Evolutionary conservation across 2,113 vertebrate species (phyloP), one percentile per base, ranked within the genome.

Genomic region (Spermophilus dauricus): DNA sequence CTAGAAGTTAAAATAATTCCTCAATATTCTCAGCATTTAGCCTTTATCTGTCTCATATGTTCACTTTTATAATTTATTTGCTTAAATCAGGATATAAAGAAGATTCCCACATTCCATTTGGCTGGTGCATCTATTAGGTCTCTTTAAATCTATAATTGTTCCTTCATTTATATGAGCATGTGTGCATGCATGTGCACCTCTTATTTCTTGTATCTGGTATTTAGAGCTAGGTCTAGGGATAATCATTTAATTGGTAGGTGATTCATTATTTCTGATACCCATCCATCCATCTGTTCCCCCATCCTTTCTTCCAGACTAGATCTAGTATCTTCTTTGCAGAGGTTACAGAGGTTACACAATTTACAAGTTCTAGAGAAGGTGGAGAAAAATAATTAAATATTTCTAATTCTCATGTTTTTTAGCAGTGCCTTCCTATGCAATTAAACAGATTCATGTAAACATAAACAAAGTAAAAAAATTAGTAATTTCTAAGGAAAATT

Each of bases 301-400:
- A 91, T 20, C 20, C 42, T 30, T 34, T 14, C 20, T 39, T 48
- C 37, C 22, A 83, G 14, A 70, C 13, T 73, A 69, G 24, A 89
- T 48, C 10, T 34, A 10, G 18, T 42, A 72, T 8, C 4, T 69
- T n/a, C 34, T 73, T 32, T 34, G 1, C 22, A 16, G 53, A 73
- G 2, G 34, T 39, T 77, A 73, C 12, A 34, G 22, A 90, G 12
- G 26, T 13, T 56, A 67, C 10, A 45, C 70, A 73, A 70, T 37
- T 70, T 2, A 69, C 91, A 89, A 86, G 70, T 37, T 94, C 20
- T 87, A 65, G 39, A 56, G 63, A 90, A 94, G 20, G 5, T 92
- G 11, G 8, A 1, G 28, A 32, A 77, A 86, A 34, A 61, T 13
- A 51, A 61, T 26, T 26, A 61, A 72, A 70, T 48, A 86, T 83